Conservation (phyloP, 2,888 invertebrate species). For the Notodonta dromedarius region DNA sequence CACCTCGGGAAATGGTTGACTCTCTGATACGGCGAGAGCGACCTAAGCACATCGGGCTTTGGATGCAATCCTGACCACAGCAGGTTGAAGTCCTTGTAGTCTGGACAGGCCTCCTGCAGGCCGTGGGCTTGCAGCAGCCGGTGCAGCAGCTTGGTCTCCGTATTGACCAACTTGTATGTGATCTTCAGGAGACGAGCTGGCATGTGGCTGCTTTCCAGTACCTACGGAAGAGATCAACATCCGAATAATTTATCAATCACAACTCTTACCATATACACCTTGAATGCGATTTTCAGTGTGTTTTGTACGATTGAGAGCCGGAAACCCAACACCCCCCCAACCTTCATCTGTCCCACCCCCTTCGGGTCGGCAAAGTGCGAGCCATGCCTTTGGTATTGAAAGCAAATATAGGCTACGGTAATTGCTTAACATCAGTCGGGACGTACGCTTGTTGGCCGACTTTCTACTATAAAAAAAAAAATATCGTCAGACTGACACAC, state of each 20-base stretch:
- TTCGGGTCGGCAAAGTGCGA: no score
- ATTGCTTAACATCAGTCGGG: no score
- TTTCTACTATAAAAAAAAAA: no score
- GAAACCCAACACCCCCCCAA: no score
- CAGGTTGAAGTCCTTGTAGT: slow-evolving; percentile 91
- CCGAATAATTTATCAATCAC: not conserved
- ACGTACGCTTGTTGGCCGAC: no score
- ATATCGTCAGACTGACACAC: no score
- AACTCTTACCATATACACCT: no score
- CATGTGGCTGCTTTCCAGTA: slow-evolving; percentile 80
- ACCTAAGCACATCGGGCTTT: slow-evolving; percentile 93
- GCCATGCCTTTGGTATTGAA: no score
- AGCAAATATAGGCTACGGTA: no score
- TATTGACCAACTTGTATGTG: slow-evolving; percentile 91
- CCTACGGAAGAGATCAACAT: slow-evolving; percentile 43
- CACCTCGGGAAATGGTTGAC: slow-evolving; percentile 97
- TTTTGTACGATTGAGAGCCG: no score
- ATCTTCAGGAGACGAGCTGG: slow-evolving; percentile 89
- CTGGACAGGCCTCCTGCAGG: slow-evolving; percentile 85
- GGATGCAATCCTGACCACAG: slow-evolving; percentile 97
- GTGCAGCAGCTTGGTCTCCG: slow-evolving; percentile 91
- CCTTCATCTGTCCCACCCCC: no score
- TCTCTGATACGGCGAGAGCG: slow-evolving; percentile 93
- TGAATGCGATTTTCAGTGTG: no score
- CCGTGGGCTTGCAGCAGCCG: slow-evolving; percentile 92